Conservation (phyloP, 2,797 vertebrate species). For the Oreortyx pictus region DNA sequence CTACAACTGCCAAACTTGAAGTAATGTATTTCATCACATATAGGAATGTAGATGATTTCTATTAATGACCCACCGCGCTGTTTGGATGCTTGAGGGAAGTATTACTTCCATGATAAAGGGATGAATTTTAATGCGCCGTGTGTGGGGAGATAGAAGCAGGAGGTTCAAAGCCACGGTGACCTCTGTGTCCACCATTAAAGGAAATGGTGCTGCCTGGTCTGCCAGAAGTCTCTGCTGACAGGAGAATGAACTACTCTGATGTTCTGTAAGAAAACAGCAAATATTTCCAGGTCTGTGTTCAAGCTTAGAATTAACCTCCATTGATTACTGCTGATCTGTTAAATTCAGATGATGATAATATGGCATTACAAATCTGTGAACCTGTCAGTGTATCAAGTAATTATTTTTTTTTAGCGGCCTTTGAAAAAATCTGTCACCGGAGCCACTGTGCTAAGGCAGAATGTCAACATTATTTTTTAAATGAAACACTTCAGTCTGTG, state of each 20-base stretch:
- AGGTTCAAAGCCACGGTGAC: neutral
- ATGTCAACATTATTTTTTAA: constrained; percentile 19
- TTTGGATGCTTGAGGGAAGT: neutral
- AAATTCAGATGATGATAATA: neutral
- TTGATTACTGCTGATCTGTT: neutral
- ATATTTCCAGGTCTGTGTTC: neutral
- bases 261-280: neutral
- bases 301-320: neutral
- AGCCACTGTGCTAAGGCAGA: neutral
- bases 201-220: neutral
- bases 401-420: constrained; percentile 32
- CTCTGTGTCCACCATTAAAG: neutral
- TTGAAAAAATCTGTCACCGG: neutral
- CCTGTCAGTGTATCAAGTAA: neutral
- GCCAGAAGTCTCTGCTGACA: neutral
- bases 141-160: neutral
- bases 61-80: neutral
- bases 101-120: neutral
- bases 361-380: neutral
- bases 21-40: neutral
- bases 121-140: neutral
- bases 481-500: neutral
- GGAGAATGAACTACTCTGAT: neutral
- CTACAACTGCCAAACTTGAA: neutral
- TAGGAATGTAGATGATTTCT: neutral